Conservation (phyloP, 2,888 invertebrate genomes). For the Ichneumoninae sp. region DNA sequence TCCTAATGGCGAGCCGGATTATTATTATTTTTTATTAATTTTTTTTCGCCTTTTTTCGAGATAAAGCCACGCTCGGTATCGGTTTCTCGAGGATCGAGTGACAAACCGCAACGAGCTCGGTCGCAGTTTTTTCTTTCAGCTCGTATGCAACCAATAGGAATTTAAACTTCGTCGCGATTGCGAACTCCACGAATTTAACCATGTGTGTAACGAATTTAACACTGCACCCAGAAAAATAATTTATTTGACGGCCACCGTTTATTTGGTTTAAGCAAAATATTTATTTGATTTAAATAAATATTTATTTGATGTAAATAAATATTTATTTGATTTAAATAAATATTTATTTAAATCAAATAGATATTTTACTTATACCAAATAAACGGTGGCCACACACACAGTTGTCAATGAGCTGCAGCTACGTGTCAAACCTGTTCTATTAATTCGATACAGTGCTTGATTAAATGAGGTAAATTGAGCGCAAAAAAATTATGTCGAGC, state of each 20-base stretch:
- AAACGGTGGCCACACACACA: too few species aligned
- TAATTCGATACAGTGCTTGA: slow-evolving; percentile 12
- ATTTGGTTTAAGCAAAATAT: too few species aligned
- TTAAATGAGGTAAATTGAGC: slow-evolving; percentile 18
- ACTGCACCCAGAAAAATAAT: too few species aligned
- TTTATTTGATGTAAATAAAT: too few species aligned
- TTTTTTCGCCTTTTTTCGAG: neutral
- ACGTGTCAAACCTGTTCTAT: slow-evolving; percentile 15
- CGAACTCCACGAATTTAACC: neutral
- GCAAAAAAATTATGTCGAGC: slow-evolving; percentile 7
- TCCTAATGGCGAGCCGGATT: neutral
- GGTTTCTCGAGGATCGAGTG: neutral
- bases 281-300: too few species aligned
- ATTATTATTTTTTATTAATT: neutral
- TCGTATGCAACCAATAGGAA: neutral
- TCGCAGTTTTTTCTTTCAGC: neutral
- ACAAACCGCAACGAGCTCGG: neutral
- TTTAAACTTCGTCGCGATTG: neutral
- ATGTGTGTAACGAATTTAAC: too few species aligned
- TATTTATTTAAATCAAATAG: too few species aligned
- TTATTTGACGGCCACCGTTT: too few species aligned
- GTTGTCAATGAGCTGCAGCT: slow-evolving; percentile 28
- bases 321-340: too few species aligned
- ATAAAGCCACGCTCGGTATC: neutral
- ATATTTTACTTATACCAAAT: too few species aligned